Conservation (phyloP, 2,797 vertebrate species). For the Peromyscus aztecus region DNA sequence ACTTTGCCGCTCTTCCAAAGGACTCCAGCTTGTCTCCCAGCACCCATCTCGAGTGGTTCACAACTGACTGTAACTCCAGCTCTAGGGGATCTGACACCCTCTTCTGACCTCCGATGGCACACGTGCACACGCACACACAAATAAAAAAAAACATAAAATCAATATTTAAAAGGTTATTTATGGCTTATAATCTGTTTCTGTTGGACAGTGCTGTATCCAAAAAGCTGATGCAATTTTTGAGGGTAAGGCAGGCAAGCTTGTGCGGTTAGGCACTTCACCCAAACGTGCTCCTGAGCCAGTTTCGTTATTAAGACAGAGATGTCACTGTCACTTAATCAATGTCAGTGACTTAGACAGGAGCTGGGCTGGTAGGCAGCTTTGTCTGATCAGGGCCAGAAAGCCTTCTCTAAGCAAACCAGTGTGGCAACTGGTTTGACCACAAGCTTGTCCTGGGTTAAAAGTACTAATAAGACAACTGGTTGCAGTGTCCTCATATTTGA, state of each 20-base stretch:
- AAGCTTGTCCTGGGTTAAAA: constrained; percentile 21
- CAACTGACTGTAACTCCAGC: background rate
- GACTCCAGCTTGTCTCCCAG: background rate
- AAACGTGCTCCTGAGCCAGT: constrained; percentile 38
- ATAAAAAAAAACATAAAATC: background rate
- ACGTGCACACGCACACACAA: background rate
- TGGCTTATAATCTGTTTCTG: background rate
- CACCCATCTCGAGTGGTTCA: background rate
- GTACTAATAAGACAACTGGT: background rate
- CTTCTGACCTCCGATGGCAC: background rate
- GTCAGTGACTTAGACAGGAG: background rate
- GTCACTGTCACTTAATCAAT: constrained; percentile 34
- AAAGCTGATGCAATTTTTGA: background rate
- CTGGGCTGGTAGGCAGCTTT: background rate
- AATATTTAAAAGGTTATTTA: background rate
- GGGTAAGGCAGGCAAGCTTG: background rate
- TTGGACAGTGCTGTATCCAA: background rate
- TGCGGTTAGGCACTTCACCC: background rate
- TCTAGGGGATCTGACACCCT: background rate
- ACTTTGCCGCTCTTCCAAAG: background rate
- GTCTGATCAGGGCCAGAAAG: background rate
- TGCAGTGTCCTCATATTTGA: constrained; percentile 9
- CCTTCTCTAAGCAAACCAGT: constrained; percentile 29
- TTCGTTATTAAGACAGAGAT: constrained; percentile 27
- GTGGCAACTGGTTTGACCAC: constrained; percentile 47